Conservation (phyloP, 2,113 vertebrate species). For the Thomomys bottae region DNA sequence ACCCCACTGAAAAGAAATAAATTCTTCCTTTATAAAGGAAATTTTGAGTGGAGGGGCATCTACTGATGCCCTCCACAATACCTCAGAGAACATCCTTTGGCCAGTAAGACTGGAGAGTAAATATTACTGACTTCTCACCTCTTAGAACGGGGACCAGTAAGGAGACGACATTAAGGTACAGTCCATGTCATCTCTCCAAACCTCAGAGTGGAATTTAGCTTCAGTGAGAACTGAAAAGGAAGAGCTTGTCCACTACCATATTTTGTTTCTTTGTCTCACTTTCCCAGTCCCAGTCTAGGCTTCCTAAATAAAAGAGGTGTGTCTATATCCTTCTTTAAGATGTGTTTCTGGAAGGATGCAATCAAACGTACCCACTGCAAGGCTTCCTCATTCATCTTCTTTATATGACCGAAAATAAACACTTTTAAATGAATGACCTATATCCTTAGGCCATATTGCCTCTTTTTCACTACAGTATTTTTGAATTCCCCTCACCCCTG, state of each 20-base stretch:
- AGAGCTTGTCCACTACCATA: not conserved
- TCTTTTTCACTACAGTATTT: not conserved
- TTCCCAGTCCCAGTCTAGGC: not conserved
- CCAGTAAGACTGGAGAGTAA: not conserved
- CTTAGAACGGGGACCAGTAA: not conserved
- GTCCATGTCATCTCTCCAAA: not conserved
- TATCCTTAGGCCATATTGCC: constrained; percentile 24
- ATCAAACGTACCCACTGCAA: not conserved
- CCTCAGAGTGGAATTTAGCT: not conserved
- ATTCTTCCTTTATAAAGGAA: not conserved
- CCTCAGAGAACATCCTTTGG: not conserved
- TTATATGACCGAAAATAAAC: constrained; percentile 16
- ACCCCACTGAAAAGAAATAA: not conserved
- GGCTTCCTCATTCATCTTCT: constrained; percentile 20
- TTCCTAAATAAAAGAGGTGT: not conserved
- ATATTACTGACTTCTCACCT: not conserved
- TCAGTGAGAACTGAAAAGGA: not conserved
- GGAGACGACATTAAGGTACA: not conserved
- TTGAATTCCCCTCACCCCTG: not conserved
- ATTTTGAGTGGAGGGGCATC: not conserved
- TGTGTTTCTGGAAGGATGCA: not conserved
- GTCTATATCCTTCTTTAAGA: not conserved
- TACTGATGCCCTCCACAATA: not conserved
- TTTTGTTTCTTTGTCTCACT: not conserved
- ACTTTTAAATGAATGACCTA: constrained; percentile 40